phyloP scores from a whole-genome alignment of 2,113 vertebrate genomes.

The Marcusenius ussheri region DNA sequence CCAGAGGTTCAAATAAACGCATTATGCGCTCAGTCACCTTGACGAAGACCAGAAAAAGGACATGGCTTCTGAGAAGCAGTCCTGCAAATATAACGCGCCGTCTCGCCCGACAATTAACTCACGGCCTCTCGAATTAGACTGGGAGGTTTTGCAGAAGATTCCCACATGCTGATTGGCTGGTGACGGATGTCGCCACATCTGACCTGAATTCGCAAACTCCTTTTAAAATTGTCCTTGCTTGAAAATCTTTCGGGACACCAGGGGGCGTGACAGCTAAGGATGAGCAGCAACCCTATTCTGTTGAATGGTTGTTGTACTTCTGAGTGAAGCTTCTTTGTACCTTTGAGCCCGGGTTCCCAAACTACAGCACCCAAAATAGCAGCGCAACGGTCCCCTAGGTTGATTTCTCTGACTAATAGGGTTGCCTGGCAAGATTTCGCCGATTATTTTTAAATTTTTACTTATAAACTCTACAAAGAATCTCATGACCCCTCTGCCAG shows the following conservation, averaged over 20 bases:
- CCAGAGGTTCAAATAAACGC: background rate
- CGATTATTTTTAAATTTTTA: background rate
- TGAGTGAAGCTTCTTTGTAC: background rate
- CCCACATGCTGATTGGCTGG: background rate
- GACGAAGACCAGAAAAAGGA: background rate
- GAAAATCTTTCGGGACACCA: background rate
- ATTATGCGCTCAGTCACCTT: background rate
- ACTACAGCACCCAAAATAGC: background rate
- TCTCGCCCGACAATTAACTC: background rate
- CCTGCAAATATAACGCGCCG: background rate
- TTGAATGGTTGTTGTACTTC: background rate
- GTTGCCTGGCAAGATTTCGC: background rate
- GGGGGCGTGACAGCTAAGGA: background rate
- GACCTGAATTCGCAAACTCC: background rate
- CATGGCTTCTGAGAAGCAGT: background rate
- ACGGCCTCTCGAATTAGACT: background rate
- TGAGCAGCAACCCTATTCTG: background rate
- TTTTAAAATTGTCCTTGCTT: background rate
- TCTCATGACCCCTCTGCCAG: background rate
- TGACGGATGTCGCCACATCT: background rate
- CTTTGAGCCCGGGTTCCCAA: background rate
- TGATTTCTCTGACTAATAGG: background rate
- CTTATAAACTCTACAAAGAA: background rate
- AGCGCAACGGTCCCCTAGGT: background rate
- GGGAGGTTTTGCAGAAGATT: background rate